phyloP scores from a whole-genome alignment of 2,797 vertebrate genomes.

The Rhabdomys pumilio region DNA sequence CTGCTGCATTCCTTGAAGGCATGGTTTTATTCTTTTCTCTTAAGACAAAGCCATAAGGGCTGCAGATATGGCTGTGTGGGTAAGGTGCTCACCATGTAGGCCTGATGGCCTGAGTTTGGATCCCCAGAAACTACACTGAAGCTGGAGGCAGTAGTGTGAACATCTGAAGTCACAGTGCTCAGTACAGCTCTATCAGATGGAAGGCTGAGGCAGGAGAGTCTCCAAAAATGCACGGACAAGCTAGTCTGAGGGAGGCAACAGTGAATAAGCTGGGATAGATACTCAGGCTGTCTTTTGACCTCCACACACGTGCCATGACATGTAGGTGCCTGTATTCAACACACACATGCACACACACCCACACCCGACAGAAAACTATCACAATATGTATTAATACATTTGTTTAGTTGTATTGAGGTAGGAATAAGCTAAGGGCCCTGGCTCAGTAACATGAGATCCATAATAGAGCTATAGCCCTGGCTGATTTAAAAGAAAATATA shows the following conservation, averaged over 20 bases:
- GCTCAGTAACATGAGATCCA: not conserved
- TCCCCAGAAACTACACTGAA: not conserved
- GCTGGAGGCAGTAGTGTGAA: not conserved
- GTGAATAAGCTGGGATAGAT: not conserved
- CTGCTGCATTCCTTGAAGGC: not conserved
- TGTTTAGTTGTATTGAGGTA: not conserved
- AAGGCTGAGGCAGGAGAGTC: not conserved
- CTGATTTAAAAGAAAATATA: constrained; percentile 21
- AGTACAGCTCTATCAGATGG: not conserved
- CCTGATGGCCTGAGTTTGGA: not conserved
- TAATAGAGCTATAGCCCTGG: not conserved
- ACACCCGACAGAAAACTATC: not conserved
- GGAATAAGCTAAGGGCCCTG: not conserved
- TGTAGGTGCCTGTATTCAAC: not conserved
- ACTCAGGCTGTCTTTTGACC: not conserved
- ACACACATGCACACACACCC: not conserved
- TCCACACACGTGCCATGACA: not conserved
- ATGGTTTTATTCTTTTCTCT: not conserved
- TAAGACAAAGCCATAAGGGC: not conserved
- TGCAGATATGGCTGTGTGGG: too few relatives aligned
- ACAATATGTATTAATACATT: not conserved
- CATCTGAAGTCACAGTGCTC: not conserved
- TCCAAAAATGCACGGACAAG: not conserved
- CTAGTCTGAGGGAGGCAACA: too few relatives aligned
- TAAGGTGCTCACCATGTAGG: not conserved